Percentiles rank a stretch among this genome's conserved stretches.
These are phyloP conservation scores for Xyrauchen texanus DNA, from an alignment of 2,113 vertebrate genomes.

Conservation along the genomic window DNA sequence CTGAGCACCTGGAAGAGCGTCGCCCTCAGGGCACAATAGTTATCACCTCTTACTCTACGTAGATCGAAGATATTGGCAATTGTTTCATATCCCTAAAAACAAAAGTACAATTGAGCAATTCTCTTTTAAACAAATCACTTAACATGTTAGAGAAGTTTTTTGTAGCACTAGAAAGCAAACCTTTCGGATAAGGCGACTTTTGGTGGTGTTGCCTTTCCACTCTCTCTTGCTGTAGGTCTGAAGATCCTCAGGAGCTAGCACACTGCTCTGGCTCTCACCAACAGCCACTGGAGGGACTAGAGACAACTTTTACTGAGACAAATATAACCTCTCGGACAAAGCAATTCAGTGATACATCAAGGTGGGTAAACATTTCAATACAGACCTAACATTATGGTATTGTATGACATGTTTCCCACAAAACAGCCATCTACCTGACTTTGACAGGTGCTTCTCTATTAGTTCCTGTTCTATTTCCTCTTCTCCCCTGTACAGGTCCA, in stretches of 20 bases:
- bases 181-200: constrained; percentile 60
- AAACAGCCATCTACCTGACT: constrained; percentile 12
- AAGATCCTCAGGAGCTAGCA: constrained; percentile 41
- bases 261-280: constrained; percentile 43
- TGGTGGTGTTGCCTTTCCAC: constrained; percentile 60
- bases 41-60: constrained; percentile 82
- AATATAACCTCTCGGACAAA: not conserved
- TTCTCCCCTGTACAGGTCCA: constrained; percentile 47
- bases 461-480: constrained; percentile 57
- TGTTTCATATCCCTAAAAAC: constrained; percentile 78
- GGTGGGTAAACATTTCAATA: not conserved
- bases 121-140: not conserved
- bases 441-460: constrained; percentile 18
- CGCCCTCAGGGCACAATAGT: constrained; percentile 85
- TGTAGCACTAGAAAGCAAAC: constrained; percentile 4
- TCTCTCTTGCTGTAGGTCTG: constrained; percentile 57
- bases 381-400: not conserved
- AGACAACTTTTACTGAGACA: not conserved
- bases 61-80: constrained; percentile 78
- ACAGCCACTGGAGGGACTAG: constrained; percentile 1
- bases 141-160: not conserved
- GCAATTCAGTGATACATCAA: too few relatives aligned
- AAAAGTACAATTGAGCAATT: not conserved
- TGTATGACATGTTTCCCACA: not conserved
- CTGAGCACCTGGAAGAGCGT: constrained; percentile 83